Conservation (phyloP, 2,113 vertebrate species). For the Murina feae region DNA sequence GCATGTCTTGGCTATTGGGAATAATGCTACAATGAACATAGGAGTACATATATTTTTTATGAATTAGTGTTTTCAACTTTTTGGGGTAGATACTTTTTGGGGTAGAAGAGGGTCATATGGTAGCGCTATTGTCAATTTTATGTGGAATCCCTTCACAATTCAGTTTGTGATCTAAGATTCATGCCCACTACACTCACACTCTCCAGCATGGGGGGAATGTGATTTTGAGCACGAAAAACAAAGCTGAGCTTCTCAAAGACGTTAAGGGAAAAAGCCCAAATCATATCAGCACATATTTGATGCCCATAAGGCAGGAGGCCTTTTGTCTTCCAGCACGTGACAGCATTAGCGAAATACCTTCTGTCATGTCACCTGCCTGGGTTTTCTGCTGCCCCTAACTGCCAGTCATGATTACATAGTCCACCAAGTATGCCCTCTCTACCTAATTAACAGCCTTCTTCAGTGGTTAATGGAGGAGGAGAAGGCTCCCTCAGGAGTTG, state of each 20-base stretch:
- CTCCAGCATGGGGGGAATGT: background rate
- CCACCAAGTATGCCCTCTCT: background rate
- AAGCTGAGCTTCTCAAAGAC: background rate
- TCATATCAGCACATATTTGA: background rate
- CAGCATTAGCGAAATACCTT: background rate
- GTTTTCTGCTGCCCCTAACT: conserved; percentile 1
- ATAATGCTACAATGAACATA: background rate
- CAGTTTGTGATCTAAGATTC: background rate
- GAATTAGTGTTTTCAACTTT: background rate
- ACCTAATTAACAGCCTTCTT: conserved; percentile 7
- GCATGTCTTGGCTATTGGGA: background rate
- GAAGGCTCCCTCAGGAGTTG: background rate
- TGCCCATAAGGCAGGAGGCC: background rate
- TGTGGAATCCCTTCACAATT: background rate
- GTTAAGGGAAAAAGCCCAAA: background rate
- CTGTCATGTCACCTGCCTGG: conserved; percentile 36
- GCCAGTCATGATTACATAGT: background rate
- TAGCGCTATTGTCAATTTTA: background rate
- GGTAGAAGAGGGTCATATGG: background rate
- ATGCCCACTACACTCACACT: background rate
- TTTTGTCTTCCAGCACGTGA: conserved; percentile 8
- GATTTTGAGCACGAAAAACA: background rate
- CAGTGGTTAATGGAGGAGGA: background rate
- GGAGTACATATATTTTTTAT: background rate
- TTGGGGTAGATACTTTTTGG: background rate